phyloP scores from a whole-genome alignment of 2,888 invertebrate species.

The Idaea aversata region DNA sequence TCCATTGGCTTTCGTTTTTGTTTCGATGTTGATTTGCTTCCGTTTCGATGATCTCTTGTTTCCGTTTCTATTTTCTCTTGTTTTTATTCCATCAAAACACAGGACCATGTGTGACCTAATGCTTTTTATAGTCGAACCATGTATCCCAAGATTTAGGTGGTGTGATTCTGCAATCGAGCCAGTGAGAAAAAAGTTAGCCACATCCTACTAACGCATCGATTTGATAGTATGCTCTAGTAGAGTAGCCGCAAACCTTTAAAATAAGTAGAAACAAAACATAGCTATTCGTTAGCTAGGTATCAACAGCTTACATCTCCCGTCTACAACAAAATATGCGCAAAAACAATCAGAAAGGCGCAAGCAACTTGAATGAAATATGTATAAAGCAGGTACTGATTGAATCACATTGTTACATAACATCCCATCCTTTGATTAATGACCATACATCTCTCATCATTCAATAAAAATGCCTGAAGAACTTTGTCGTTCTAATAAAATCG shows the following conservation, averaged over 20 bases:
- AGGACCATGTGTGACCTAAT: too few relatives aligned
- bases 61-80: too few relatives aligned
- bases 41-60: too few relatives aligned
- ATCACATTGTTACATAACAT: neutral
- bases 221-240: too few relatives aligned
- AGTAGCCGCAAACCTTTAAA: neutral
- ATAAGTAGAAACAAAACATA: neutral
- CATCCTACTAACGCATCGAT: too few relatives aligned
- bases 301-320: neutral
- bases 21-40: too few relatives aligned
- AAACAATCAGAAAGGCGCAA: neutral
- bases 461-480: neutral
- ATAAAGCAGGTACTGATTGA: neutral
- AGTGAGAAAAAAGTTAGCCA: too few relatives aligned
- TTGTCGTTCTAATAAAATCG: neutral
- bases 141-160: too few relatives aligned
- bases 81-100: too few relatives aligned
- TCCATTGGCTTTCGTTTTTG: too few relatives aligned
- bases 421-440: constrained; percentile 2
- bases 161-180: too few relatives aligned
- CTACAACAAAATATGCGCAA: neutral
- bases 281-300: neutral
- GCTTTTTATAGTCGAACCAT: too few relatives aligned
- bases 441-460: neutral
- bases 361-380: neutral